phyloP scores from a whole-genome alignment of 2,888 invertebrate species.

The Globia sparganii region DNA sequence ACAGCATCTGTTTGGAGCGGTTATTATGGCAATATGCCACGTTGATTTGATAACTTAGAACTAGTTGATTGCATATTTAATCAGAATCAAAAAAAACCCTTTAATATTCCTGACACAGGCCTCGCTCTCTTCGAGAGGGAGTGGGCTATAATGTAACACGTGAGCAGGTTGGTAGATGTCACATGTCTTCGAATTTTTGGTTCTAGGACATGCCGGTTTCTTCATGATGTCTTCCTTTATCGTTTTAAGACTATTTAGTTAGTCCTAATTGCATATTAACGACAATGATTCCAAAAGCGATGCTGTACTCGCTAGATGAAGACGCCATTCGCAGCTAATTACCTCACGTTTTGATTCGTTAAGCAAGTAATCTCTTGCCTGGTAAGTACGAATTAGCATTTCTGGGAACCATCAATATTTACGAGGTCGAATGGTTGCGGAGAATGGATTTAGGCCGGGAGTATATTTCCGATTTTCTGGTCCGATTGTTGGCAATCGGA shows the following conservation, averaged over 20 bases:
- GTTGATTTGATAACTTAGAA: not conserved
- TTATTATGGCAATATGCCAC: not conserved
- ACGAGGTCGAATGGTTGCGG: conserved; percentile 17
- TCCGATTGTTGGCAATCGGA: not conserved
- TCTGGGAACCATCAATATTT: conserved; percentile 39
- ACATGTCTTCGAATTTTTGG: not conserved
- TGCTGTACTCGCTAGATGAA: not conserved
- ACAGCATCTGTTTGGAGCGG: not conserved
- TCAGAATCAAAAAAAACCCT: no score
- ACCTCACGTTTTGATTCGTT: conserved; percentile 35
- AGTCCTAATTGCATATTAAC: not conserved
- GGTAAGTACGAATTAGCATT: conserved; percentile 25
- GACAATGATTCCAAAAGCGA: not conserved
- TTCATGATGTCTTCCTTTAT: not conserved
- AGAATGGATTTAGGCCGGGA: not conserved
- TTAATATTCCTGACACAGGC: no score
- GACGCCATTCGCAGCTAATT: conserved; percentile 9
- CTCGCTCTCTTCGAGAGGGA: no score
- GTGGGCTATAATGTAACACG: no score
- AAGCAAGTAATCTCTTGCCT: conserved; percentile 20
- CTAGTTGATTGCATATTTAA: not conserved
- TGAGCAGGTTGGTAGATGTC: no score
- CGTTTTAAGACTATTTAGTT: not conserved
- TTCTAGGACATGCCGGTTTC: not conserved
- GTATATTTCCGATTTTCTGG: not conserved